Evolutionary conservation across 2,888 invertebrate genomes (phyloP), one percentile per base, ranked within the genome.

Genomic region (Dione vanillae): DNA sequence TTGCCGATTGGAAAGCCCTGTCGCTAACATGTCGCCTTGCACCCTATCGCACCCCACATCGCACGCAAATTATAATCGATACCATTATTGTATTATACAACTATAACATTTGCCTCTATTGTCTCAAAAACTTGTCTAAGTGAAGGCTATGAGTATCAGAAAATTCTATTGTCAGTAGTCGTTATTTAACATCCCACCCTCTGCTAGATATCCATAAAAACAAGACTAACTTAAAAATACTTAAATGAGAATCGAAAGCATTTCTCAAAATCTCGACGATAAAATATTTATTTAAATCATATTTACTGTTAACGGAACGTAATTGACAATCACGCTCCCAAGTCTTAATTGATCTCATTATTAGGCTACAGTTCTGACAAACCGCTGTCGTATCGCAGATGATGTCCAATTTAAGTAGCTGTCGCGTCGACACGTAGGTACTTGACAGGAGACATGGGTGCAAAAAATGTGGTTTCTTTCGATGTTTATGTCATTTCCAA

Each of bases 11-110:
- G 86, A 84, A 81, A 81, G 83, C 86, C 85, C 92, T 92, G 92
- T 92, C 92, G 90, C 90, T 92, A 90, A 90, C 87, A 85, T 88
- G 92, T 92, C 92, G 90, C 89, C 87, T 87, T 84, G 82, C 84
- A 47, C 84, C 82, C 80, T 92, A 92, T 92, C 92, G 65, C 85
- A 75, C 76, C 83, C 85, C 85, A 86, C 86, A 92, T 93, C 92
- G 89, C 91, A 93, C 92, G 92, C 92, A 92, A 93, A 93, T 93
- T 93, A 93, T 93, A 92, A 92, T 91, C 92, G 92, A 93, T 92
- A 92, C 92, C 91, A 92, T 92, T 93, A 93, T 93, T 92, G 92
- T 92, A 91, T 92, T 90, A 92, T 89, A 87, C 85, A 80, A 87
- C 84, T 87, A 87, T 86, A 87, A 90, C 90, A 89, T 86, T 90